Evolutionary conservation across 2,797 vertebrate species (phyloP), one percentile per base, ranked within the genome.

Genomic region (Pampus argenteus): DNA sequence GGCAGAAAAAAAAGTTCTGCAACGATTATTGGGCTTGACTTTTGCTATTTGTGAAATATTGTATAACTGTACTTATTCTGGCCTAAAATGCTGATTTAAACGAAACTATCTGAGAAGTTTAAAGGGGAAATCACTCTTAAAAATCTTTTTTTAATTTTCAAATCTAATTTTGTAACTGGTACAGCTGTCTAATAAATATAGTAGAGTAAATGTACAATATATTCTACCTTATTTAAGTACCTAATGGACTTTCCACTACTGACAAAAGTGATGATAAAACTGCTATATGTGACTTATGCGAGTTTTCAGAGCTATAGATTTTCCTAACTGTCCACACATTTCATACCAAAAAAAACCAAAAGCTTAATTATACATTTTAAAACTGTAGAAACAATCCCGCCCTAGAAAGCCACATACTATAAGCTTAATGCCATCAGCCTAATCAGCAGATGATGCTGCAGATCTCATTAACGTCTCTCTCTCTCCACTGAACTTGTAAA

Each of bases 351-450:
- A 10, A n/a, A n/a, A 44, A 22, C 17, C 4, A 36, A 23, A 15
- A 13, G 17, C 20, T 28, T 28, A 5, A 20, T 8, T 49, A 4
- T 23, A 8, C 2, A 15, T 17, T 17, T 0, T 34, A 31, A 2
- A 31, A 20, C n/a, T 7, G 17, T 11, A 13, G 20, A 42, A 61
- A 23, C 13, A 0, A 49, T 50, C 3, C 34, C 0, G n/a, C 11
- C 11, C 22, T 28, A n/a, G 10, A 11, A 5, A 25, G 3, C 14
- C 8, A 3, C 0, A 25, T 2, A 51, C 26, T 18, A 15, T 45
- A 1, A 29, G n/a, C 17, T 15, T 69, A 38, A 62, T 70, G 15
- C n/a, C 54, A 67, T 66, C 71, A 48, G 20, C 36, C 4, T 2
- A 17, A 60, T 29, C 47, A 76, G 17, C 55, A 29, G 23, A 10